A percentile compares a stretch with the other conserved stretches of the same genome.
phyloP scores from a whole-genome alignment of 2,113 vertebrate species.

The Cyanocitta stelleri region DNA sequence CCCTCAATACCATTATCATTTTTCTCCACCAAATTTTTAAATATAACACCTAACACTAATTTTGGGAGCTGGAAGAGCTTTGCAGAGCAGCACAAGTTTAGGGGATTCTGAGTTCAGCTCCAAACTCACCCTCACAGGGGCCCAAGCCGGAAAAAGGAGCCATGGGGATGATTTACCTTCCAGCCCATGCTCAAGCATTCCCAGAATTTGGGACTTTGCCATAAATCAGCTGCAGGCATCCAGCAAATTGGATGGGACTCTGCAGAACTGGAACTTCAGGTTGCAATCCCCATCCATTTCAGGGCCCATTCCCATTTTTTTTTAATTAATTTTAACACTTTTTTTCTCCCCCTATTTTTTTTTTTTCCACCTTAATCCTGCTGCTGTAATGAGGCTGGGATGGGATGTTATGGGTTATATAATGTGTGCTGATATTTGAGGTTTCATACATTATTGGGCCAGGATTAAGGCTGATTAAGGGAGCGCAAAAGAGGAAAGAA shows the following conservation, averaged over 20 bases:
- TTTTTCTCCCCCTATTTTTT: rapidly evolving
- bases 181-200: background rate
- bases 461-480: background rate
- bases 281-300: background rate
- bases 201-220: background rate
- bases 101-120: background rate
- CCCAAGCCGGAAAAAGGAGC: background rate
- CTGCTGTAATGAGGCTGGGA: background rate
- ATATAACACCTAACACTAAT: background rate
- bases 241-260: background rate
- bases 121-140: background rate
- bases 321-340: background rate
- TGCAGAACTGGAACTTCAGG: background rate
- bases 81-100: background rate
- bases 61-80: background rate
- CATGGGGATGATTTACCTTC: background rate
- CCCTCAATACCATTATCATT: background rate
- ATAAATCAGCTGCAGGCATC: background rate
- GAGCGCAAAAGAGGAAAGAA: background rate
- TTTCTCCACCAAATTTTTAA: no score
- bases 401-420: background rate
- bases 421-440: background rate
- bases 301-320: background rate
- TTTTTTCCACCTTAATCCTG: background rate
- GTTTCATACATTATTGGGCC: background rate